Base-by-base conservation (phyloP, 2,113 vertebrate species). In the Chionis minor region DNA sequence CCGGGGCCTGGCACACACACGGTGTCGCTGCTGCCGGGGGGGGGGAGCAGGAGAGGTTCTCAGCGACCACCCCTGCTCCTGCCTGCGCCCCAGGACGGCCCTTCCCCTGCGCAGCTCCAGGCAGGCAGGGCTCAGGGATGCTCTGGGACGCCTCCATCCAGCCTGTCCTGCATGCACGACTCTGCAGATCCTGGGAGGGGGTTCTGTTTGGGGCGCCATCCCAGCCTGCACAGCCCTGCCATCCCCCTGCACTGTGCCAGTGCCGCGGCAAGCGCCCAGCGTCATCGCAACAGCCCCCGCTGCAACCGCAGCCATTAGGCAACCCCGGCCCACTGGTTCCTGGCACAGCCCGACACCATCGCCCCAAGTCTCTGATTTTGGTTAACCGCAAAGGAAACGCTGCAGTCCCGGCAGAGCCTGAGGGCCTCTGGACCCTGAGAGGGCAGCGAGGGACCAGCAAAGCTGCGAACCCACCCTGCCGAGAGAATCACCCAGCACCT, bases 341-440 rank as follows among this genome's bases (percentile, higher is more conserved):
- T 22, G 2, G 1, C 35, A 4, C 33, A 30, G 66, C 55, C 83
- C 26, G 61, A 30, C 30, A 17, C 66, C 47, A 7, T 22, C 24
- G 42, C 45, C 54, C 15, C 0, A 27, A 56, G 80, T 52, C 92
- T 71, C 88, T 82, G 96, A 93, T 92, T 95, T 90, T 15, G 96
- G 97, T 95, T 95, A 97, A 95, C 97, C 97, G 91, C 97, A 92
- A 4, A 59, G 97, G 97, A 97, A 97, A 69, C 38, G 8, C 0
- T 30, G 71, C 78, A 80, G 86, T 61, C 35, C 54, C 82, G 66
- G 51, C 38, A 35, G 28, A 80, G 55, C 52, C 5, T 0, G 35
- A 72, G 35, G 49, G 49, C 49, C 49, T 51, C 22, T 12, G 49
- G 49, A 22, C 22, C 12, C 49, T 23, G 49, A 17, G 15, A 28